Conservation (phyloP, 1,140 invertebrate genomes). For the Diabrotica virgifera region DNA sequence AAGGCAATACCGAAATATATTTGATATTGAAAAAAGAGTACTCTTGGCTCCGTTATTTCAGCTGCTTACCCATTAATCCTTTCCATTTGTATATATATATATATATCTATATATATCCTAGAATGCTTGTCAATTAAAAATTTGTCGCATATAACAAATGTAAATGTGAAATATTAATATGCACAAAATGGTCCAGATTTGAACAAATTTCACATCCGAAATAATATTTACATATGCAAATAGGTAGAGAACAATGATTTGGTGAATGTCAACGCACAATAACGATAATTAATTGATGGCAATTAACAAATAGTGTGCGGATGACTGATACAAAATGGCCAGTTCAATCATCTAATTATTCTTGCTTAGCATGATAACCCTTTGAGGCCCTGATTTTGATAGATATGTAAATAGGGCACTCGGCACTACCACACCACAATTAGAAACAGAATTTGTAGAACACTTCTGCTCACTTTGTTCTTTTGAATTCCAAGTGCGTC, state of each 20-base stretch:
- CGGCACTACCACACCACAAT: slow-evolving; percentile 30
- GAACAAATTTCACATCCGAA: neutral
- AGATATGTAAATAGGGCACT: slow-evolving; percentile 45
- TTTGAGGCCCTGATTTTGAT: slow-evolving; percentile 45
- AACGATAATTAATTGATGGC: slow-evolving; percentile 43
- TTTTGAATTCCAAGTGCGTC: too few species aligned
- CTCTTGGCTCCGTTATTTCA: too few species aligned
- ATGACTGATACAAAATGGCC: slow-evolving; percentile 49
- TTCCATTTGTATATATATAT: too few species aligned
- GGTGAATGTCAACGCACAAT: slow-evolving; percentile 36
- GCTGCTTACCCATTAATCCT: too few species aligned
- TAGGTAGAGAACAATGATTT: slow-evolving; percentile 32
- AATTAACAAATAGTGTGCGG: slow-evolving; percentile 48
- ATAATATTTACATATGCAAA: slow-evolving; percentile 31
- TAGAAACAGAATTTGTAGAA: slow-evolving; percentile 26
- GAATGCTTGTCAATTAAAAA: too few species aligned
- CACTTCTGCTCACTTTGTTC: neutral
- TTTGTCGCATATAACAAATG: too few species aligned
- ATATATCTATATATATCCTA: too few species aligned
- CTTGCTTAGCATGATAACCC: slow-evolving; percentile 44
- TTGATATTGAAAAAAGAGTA: too few species aligned
- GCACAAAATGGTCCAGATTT: neutral
- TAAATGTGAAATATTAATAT: neutral
- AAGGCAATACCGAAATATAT: too few species aligned
- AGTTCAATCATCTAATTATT: slow-evolving; percentile 48